Evolutionary conservation across 2,797 vertebrate genomes (phyloP).

Genomic region (Leptatherina wallacei): DNA sequence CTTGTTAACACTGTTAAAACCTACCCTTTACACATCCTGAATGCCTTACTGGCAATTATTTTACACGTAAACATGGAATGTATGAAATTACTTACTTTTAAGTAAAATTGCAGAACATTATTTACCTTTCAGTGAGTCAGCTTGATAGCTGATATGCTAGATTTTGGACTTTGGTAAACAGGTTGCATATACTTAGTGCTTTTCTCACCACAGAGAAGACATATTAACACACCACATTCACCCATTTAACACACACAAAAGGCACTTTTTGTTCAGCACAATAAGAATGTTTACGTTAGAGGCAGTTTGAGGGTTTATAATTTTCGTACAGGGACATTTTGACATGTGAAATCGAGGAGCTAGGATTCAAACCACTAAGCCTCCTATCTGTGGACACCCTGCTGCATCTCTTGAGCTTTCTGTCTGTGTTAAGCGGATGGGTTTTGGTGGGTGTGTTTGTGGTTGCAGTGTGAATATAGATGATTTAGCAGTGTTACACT

Average conservation of each 20-base stretch:
- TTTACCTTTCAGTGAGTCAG: too few species aligned
- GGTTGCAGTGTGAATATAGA: slow-evolving; percentile 9
- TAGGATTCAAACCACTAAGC: background rate
- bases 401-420: background rate
- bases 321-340: too few species aligned
- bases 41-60: background rate
- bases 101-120: too few species aligned
- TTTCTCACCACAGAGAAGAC: background rate
- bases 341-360: too few species aligned
- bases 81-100: background rate
- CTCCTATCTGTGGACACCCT: background rate
- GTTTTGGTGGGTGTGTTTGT: background rate
- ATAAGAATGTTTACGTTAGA: background rate
- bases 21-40: background rate
- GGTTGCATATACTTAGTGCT: too few species aligned
- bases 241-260: background rate
- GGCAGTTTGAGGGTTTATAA: background rate
- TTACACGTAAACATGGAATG: background rate
- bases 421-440: background rate
- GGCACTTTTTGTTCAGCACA: background rate
- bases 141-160: background rate
- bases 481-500: slow-evolving; percentile 14
- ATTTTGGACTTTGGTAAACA: background rate
- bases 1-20: background rate
- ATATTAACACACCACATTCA: background rate